Percentiles rank a stretch among this genome's conserved stretches.
Conservation (phyloP, 92 coral and sea anemone species). For the Umimayanthus chanpuru region DNA sequence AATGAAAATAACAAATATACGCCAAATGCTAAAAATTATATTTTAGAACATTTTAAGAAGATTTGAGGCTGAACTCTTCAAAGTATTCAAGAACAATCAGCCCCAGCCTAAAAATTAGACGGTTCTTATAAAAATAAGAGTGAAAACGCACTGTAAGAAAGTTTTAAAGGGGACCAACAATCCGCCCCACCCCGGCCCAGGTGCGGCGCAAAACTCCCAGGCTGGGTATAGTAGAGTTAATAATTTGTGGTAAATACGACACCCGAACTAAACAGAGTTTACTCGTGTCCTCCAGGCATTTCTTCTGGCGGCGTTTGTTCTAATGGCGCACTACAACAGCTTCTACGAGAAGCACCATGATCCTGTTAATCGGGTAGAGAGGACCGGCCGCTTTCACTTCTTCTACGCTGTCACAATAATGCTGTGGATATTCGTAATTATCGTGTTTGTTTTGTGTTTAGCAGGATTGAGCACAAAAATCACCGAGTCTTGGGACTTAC, state of each 20-base stretch:
- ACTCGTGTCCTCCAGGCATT: slow-evolving; percentile 31
- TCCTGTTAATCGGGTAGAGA: slow-evolving; percentile 11
- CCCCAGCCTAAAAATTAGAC: too few species aligned
- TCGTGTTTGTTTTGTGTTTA: slow-evolving; percentile 40
- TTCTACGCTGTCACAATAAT: slow-evolving; percentile 43
- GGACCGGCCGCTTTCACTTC: slow-evolving; percentile 45
- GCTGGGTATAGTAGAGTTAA: too few species aligned
- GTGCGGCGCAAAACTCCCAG: too few species aligned
- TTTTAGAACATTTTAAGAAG: too few species aligned
- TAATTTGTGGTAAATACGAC: not conserved
- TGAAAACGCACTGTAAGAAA: too few species aligned
- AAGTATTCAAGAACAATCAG: too few species aligned
- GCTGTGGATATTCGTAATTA: slow-evolving; percentile 44
- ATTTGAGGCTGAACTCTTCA: too few species aligned
- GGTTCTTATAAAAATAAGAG: too few species aligned
- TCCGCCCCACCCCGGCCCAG: too few species aligned
- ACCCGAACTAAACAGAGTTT: not conserved
- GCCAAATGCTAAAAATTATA: too few species aligned
- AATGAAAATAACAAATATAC: too few species aligned
- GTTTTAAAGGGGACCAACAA: too few species aligned
- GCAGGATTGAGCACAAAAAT: slow-evolving; percentile 39
- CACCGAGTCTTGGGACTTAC: slow-evolving; percentile 38
- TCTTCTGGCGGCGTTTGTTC: slow-evolving; percentile 44
- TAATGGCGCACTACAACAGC: slow-evolving; percentile 45
- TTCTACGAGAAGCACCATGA: slow-evolving; percentile 40